These are phyloP conservation scores for Agriotes lineatus DNA, from an alignment of 2,888 invertebrate species.

Conservation along the genomic window DNA sequence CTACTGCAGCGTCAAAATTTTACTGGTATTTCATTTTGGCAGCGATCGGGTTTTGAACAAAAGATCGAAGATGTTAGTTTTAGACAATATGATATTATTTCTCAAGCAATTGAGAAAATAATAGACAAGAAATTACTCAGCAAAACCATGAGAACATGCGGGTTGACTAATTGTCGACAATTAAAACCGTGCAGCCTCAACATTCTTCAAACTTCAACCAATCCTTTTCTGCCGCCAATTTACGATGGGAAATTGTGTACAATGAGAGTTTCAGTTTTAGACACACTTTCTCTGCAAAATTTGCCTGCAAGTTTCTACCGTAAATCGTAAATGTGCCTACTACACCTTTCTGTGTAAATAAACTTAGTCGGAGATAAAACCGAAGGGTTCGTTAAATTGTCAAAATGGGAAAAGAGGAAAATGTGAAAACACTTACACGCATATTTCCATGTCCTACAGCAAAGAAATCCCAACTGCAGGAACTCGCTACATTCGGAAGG, in stretches of 20 bases:
- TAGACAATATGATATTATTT: constrained; percentile 1
- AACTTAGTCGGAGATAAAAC: too few relatives aligned
- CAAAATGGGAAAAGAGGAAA: not conserved
- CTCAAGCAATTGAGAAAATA: constrained; percentile 27
- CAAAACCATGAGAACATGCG: constrained; percentile 34
- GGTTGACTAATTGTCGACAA: constrained; percentile 30
- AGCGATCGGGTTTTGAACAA: too few relatives aligned
- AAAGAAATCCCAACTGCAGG: constrained; percentile 9
- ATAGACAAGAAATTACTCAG: constrained; percentile 29
- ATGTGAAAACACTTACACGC: constrained; percentile 56
- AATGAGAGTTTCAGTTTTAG: constrained; percentile 10
- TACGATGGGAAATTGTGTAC: constrained; percentile 26
- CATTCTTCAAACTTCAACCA: constrained; percentile 9
- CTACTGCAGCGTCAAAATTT: too few relatives aligned
- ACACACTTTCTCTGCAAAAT: constrained; percentile 5
- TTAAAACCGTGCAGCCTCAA: constrained; percentile 27
- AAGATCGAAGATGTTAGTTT: too few relatives aligned
- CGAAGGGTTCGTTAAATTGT: too few relatives aligned
- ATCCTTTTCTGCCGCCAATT: constrained; percentile 1
- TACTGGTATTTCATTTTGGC: too few relatives aligned
- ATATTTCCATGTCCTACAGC: constrained; percentile 57
- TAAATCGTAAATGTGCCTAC: too few relatives aligned
- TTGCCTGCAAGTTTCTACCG: constrained; percentile 8
- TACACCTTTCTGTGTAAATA: too few relatives aligned
- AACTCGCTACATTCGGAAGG: not conserved